phyloP scores from a whole-genome alignment of 2,888 invertebrate genomes.

The Cataglyphis livida region DNA sequence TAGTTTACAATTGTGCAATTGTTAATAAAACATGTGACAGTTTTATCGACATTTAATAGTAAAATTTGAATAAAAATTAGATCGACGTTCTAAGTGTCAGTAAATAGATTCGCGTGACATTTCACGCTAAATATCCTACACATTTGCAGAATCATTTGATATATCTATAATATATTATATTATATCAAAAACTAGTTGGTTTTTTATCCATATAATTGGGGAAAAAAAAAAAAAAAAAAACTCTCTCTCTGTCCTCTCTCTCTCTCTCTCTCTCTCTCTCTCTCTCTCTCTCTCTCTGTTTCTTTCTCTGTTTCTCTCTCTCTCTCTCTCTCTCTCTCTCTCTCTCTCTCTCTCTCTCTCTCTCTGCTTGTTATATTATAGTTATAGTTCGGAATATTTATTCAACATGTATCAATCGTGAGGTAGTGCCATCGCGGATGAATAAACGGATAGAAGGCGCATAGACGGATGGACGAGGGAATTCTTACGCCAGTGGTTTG shows the following conservation, averaged over 20 bases:
- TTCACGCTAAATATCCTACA: neutral
- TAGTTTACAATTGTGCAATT: conserved; percentile 56
- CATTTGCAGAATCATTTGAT: neutral
- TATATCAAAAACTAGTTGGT: neutral
- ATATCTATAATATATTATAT: neutral
- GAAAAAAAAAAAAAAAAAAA: neutral
- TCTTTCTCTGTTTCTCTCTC: no score
- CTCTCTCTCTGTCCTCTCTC: no score
- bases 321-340: no score
- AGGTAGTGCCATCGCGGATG: conserved; percentile 1
- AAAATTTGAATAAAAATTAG: neutral
- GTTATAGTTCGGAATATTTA: conserved; percentile 1
- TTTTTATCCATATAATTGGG: neutral
- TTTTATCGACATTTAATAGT: neutral
- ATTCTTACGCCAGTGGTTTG: conserved; percentile 77
- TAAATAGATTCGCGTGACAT: neutral
- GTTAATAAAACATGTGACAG: conserved; percentile 75
- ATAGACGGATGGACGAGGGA: conserved; percentile 55
- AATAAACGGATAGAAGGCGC: conserved; percentile 27
- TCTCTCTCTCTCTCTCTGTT: no score
- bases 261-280: no score
- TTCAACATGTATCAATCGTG: neutral
- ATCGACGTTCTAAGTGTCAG: neutral
- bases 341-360: no score
- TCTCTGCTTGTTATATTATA: neutral